These are phyloP conservation scores for Xestobium rufovillosum DNA, from an alignment of 2,888 invertebrate genomes.

Conservation along the genomic window DNA sequence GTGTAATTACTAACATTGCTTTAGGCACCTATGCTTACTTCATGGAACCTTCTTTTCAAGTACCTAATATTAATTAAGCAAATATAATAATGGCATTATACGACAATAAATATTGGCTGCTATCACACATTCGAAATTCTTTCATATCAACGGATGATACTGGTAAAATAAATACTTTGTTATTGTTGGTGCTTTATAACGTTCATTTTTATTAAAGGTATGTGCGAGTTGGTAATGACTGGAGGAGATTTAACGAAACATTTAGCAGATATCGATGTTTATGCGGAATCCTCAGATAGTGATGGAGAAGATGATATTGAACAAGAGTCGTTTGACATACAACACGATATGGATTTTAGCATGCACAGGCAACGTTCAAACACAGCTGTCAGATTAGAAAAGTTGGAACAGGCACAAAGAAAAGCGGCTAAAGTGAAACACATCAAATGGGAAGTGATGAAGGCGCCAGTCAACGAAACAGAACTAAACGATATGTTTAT, in stretches of 20 bases:
- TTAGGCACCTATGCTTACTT: too few relatives aligned
- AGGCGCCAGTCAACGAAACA: conserved; percentile 45
- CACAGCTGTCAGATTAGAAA: conserved; percentile 81
- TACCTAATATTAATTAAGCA: conserved; percentile 3
- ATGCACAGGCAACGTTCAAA: conserved; percentile 70
- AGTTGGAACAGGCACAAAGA: conserved; percentile 78
- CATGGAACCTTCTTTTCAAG: too few relatives aligned
- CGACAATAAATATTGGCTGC: conserved; percentile 87
- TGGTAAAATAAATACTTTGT: conserved; percentile 28
- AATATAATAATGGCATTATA: conserved; percentile 73
- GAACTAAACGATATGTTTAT: conserved; percentile 55
- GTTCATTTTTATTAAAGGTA: conserved; percentile 44
- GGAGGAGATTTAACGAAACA: conserved; percentile 70
- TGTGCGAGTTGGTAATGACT: conserved; percentile 88
- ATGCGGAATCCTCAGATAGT: conserved; percentile 71
- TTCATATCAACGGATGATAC: conserved; percentile 95
- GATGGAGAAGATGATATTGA: conserved; percentile 65
- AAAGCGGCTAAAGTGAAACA: conserved; percentile 70
- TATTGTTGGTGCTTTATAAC: conserved; percentile 6
- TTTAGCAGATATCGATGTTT: conserved; percentile 51
- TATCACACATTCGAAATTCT: conserved; percentile 88
- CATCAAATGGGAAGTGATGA: conserved; percentile 60
- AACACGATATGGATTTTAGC: conserved; percentile 57
- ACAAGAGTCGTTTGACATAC: conserved; percentile 71
- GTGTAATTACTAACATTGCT: too few relatives aligned